Evolutionary conservation across 1,140 invertebrate genomes (phyloP).

Genomic region (Drosophila leontia): DNA sequence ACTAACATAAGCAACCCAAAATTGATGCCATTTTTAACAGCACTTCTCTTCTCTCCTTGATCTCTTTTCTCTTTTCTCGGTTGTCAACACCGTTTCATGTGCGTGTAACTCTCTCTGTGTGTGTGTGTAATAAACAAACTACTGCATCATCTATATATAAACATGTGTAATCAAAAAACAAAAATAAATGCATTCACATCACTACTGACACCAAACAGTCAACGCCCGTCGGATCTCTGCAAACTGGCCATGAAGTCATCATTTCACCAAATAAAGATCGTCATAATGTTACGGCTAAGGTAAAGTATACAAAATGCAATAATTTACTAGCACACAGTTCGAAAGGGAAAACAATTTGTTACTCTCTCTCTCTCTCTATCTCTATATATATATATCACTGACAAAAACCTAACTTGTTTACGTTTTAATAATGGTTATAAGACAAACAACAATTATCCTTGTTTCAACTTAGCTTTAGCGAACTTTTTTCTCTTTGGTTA

Average conservation of each 20-base stretch:
- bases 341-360: constrained; percentile 27
- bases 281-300: constrained; percentile 92
- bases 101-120: constrained; percentile 66
- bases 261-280: constrained; percentile 95
- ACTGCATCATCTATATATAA: constrained; percentile 52
- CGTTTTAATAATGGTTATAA: constrained; percentile 29
- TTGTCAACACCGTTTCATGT: constrained; percentile 67
- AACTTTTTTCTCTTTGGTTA: constrained; percentile 33
- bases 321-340: constrained; percentile 29
- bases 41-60: constrained; percentile 66
- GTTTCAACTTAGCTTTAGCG: constrained; percentile 38
- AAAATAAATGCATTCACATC: constrained; percentile 70
- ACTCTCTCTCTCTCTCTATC: neutral
- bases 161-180: constrained; percentile 52
- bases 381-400: constrained; percentile 5
- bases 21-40: constrained; percentile 67
- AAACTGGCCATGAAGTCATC: constrained; percentile 94
- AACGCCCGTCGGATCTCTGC: constrained; percentile 95
- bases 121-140: constrained; percentile 42
- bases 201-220: constrained; percentile 87
- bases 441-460: constrained; percentile 29
- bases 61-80: constrained; percentile 62
- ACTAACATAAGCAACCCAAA: constrained; percentile 56
- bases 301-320: constrained; percentile 85
- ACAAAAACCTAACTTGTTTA: constrained; percentile 31